These are phyloP conservation scores for Bettongia penicillata DNA, from an alignment of 2,113 vertebrate species.

Conservation along the genomic window DNA sequence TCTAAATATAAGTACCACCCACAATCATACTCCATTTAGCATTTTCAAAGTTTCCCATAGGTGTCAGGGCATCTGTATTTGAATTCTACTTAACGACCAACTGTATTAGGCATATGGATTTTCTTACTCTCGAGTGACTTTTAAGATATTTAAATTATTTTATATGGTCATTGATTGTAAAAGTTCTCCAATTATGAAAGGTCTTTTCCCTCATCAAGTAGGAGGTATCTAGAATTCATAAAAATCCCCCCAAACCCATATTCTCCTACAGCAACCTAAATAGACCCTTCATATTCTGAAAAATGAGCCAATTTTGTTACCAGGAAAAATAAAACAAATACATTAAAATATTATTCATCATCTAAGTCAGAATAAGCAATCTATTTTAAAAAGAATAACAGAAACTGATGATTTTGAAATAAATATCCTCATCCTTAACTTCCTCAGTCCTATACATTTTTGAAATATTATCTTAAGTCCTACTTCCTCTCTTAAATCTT, in stretches of 20 bases:
- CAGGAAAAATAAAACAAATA: no score
- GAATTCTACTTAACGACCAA: background rate
- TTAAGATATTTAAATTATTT: conserved; percentile 25
- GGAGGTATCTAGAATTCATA: background rate
- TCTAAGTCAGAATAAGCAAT: no score
- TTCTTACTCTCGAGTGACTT: conserved; percentile 8
- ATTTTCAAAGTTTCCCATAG: background rate
- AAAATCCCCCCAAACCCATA: background rate
- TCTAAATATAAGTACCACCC: background rate
- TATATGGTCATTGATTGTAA: background rate
- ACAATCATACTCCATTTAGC: background rate
- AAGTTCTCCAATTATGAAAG: background rate
- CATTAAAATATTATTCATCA: no score
- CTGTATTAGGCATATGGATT: background rate
- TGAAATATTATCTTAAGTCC: no score
- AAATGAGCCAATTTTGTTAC: no score
- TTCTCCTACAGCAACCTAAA: background rate
- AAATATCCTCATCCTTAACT: no score
- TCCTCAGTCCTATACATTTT: no score
- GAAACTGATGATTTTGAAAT: no score
- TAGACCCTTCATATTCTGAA: no score
- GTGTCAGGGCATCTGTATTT: background rate
- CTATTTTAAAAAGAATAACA: no score
- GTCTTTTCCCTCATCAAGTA: background rate
- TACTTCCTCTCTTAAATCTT: no score